These are phyloP conservation scores for Labroides dimidiatus DNA, from an alignment of 2,797 vertebrate genomes.

Conservation along the genomic window DNA sequence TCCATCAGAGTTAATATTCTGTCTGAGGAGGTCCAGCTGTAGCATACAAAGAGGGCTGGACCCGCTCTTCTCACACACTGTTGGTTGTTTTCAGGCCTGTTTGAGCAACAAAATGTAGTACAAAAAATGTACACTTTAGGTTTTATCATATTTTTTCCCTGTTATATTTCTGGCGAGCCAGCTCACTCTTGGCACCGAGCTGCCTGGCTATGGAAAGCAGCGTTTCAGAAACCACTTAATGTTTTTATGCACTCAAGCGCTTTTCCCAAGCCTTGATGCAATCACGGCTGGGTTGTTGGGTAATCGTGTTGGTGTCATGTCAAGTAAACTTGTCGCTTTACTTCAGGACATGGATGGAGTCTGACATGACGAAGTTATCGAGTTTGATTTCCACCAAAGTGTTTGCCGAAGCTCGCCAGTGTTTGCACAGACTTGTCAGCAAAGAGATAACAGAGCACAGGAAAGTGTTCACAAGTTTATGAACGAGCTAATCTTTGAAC, in stretches of 20 bases:
- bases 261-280: constrained; percentile 16
- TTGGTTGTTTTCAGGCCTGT: constrained; percentile 8
- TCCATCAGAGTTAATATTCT: constrained; percentile 10
- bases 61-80: neutral
- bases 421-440: neutral
- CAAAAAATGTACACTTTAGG: no score
- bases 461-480: neutral
- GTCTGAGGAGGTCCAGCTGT: constrained; percentile 34
- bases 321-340: constrained; percentile 10
- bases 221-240: constrained; percentile 44
- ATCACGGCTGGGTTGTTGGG: neutral
- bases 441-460: neutral
- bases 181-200: constrained; percentile 25
- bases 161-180: no score
- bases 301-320: constrained; percentile 15
- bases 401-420: neutral
- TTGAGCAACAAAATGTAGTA: no score
- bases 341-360: constrained; percentile 6
- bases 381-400: no score
- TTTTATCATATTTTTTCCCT: no score
- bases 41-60: neutral
- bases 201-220: constrained; percentile 38
- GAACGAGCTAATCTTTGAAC: neutral
- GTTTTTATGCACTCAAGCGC: constrained; percentile 37
- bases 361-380: no score